These are phyloP conservation scores for Phalacrocorax carbo DNA, from an alignment of 2,113 vertebrate genomes.

Conservation along the genomic window DNA sequence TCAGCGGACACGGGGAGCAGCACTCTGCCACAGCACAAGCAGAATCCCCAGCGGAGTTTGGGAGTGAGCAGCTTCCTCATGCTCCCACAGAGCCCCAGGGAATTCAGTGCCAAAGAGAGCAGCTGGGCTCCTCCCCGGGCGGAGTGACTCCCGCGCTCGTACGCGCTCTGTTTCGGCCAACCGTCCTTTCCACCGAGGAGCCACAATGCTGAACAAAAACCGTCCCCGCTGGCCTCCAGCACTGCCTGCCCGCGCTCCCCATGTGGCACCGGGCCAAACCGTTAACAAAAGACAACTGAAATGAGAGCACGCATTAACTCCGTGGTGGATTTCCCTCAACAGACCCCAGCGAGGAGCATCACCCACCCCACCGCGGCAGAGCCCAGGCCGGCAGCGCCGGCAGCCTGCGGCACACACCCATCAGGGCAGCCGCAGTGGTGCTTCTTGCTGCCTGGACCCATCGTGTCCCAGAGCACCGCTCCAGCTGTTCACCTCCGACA, in stretches of 20 bases:
- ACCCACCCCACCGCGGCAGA: neutral
- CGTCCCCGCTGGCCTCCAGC: neutral
- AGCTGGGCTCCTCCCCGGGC: neutral
- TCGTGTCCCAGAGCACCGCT: neutral
- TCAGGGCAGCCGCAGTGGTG: neutral
- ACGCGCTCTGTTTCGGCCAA: neutral
- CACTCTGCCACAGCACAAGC: neutral
- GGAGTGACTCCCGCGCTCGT: neutral
- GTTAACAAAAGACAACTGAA: neutral
- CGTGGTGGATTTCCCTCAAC: neutral
- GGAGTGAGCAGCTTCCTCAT: neutral
- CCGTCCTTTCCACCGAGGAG: neutral
- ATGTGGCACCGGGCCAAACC: neutral
- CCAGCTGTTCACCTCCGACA: neutral
- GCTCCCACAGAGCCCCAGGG: neutral
- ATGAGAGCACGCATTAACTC: neutral
- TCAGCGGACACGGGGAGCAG: neutral
- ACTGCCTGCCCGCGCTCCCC: neutral
- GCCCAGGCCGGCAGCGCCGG: neutral
- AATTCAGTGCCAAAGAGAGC: neutral
- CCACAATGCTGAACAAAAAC: neutral
- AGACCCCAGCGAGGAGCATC: neutral
- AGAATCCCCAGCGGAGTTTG: neutral
- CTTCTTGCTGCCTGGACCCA: fast-evolving
- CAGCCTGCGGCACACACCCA: neutral